Evolutionary conservation across 2,888 invertebrate genomes (phyloP).

Genomic region (Ophion ventricosus): DNA sequence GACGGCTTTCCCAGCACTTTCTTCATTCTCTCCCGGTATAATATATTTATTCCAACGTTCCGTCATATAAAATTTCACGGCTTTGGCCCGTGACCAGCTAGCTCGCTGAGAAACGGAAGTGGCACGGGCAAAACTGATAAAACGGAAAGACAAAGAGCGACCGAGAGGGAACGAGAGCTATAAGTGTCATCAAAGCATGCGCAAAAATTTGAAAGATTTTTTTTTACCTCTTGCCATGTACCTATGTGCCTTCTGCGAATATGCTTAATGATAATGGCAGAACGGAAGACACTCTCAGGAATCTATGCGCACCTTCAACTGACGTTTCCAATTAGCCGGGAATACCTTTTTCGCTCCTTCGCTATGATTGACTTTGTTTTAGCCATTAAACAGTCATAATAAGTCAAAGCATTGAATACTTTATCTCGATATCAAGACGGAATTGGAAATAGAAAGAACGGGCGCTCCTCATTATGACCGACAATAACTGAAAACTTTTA

Average conservation of each 20-base stretch:
- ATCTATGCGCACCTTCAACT: slow-evolving; percentile 63
- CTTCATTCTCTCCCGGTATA: slow-evolving; percentile 52
- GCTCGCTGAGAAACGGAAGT: slow-evolving; percentile 33
- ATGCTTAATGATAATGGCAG: slow-evolving; percentile 7
- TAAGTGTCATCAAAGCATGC: slow-evolving; percentile 24
- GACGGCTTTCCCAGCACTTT: slow-evolving; percentile 60
- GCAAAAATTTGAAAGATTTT: slow-evolving; percentile 18
- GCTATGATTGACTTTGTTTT: slow-evolving; percentile 67
- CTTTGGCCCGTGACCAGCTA: slow-evolving; percentile 63
- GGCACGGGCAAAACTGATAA: slow-evolving; percentile 16
- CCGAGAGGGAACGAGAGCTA: background rate
- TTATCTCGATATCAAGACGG: background rate
- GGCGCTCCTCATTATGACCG: background rate
- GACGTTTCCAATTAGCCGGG: slow-evolving; percentile 77
- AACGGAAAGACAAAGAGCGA: background rate
- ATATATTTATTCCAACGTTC: slow-evolving; percentile 62
- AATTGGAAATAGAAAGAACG: background rate
- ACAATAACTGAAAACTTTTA: slow-evolving; percentile 16
- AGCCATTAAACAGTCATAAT: slow-evolving; percentile 21
- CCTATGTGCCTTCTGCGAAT: background rate
- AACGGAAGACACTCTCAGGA: slow-evolving; percentile 30
- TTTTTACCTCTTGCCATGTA: slow-evolving; percentile 9
- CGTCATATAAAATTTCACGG: slow-evolving; percentile 66
- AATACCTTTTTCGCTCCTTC: slow-evolving; percentile 31
- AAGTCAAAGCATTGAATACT: background rate